Evolutionary conservation across 2,888 invertebrate species (phyloP), one percentile per base, ranked within the genome.

Genomic region (Deilephila porcellus): DNA sequence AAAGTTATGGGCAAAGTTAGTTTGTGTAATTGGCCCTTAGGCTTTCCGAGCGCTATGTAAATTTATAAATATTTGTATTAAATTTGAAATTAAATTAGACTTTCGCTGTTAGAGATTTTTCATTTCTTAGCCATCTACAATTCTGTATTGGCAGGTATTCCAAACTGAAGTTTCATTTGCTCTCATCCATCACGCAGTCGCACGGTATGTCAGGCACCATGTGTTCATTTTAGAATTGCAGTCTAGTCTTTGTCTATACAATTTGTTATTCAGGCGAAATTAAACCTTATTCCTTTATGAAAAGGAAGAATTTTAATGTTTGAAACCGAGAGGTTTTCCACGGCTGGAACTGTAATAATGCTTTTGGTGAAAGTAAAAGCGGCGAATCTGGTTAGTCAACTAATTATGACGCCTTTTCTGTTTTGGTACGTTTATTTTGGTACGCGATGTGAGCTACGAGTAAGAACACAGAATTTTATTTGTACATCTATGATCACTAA

Each of bases 181-280:
- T 85, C 86, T 87, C 84, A 86, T 87, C 83, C 81, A 84, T 84
- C 85, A 85, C 82, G 82, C 81, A 82, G 81, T 79, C 75, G 75
- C 76, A 80, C 76, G 74, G 74, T n/a, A 17, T 74, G 82, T 80
- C 84, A 29, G 80, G 81, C 84, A 84, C 84, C 88, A 88, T 87
- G 82, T 88, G 89, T 88, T 87, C 84, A 87, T 88, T 87, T 87
- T 81, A 85, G 84, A 83, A 84, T 80, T 77, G 81, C 82, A 81
- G 25, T 52, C 52, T 52, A 52, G 17, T 52, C 25, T 67, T 67
- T 52, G 67, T 67, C 52, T 67, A 20, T 20, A 37, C 11, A 5
- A 17, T 29, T 60, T 17, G 29, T n/a, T 19, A 56, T 56, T 5
- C 56, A 56, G n/a, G 76, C 76, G 77, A 73, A 77, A 78, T 32